Evolutionary conservation across 2,797 vertebrate genomes (phyloP), one percentile per base, ranked within the genome.

Genomic region (Catharus ustulatus): DNA sequence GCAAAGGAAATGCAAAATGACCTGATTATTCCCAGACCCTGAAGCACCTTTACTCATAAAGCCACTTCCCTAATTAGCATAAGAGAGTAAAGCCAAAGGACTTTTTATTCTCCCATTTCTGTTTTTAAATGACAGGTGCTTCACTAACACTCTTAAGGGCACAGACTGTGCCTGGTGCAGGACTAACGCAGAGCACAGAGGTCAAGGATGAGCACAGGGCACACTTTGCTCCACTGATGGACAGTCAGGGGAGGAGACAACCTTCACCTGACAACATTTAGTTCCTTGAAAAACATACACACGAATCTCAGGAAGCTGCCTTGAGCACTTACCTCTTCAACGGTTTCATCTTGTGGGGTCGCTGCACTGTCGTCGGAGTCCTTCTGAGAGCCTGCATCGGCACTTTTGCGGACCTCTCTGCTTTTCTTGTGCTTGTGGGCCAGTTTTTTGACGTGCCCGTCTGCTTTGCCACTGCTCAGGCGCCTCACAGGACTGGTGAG

Each of bases 341-440:
- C 95, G 1, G 99, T 99, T 97, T 99, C 99, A 40, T 99, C 99
- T 82, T 99, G 99, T 3, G 99, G 99, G 2, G 99, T 99, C 0
- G 99, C 99, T 0, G 99, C 99, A 1, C 99, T 99, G 94, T 99
- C 99, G 10, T 99, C 99, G 0, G 99, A 99, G 97, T 99, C 99
- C 94, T 99, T 99, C 97, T 99, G 99, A 1, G 98, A 99, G 64
- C 99, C 99, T 0, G 98, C 97, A 13, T 99, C 99, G 0, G 98
- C 97, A 6, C 98, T 99, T 97, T 99, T 99, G 72, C 99, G 98
- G 68, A 99, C 98, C 27, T 99, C 99, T 13, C 99, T 97, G 93
- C 98, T 99, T 97, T 99, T 99, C 98, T 99, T 99, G 97, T 99
- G 99, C 94, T 99, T 99, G 98, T 99, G 98, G 2, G 99, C 99